Conservation (phyloP, 2,797 vertebrate species). For the Sparus aurata region DNA sequence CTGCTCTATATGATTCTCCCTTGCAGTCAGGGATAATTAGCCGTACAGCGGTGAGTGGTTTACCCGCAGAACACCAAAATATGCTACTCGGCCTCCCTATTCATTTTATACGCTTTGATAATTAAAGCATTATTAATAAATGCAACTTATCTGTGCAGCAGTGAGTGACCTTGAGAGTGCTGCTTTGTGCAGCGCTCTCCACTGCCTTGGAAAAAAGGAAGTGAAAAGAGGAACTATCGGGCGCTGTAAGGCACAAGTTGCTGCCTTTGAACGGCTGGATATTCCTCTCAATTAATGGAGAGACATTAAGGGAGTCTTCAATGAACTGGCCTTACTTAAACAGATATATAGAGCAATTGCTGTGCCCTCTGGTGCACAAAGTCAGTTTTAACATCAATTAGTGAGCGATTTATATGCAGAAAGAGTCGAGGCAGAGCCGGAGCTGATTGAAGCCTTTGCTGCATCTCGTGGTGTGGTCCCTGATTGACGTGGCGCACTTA, state of each 20-base stretch:
- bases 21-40: conserved; percentile 73
- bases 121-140: conserved; percentile 84
- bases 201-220: conserved; percentile 59
- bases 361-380: conserved; percentile 85
- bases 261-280: conserved; percentile 86
- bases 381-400: conserved; percentile 88
- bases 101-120: conserved; percentile 77
- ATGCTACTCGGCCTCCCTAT: conserved; percentile 61
- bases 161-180: conserved; percentile 82
- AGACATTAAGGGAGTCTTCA: conserved; percentile 88
- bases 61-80: conserved; percentile 63
- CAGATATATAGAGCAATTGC: conserved; percentile 89
- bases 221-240: conserved; percentile 64
- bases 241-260: conserved; percentile 79
- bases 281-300: conserved; percentile 87
- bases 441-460: conserved; percentile 71
- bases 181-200: conserved; percentile 66
- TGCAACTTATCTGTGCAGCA: conserved; percentile 75
- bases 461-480: conserved; percentile 60
- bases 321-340: conserved; percentile 88
- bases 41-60: conserved; percentile 60
- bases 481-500: conserved; percentile 81
- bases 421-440: conserved; percentile 69
- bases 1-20: conserved; percentile 41
- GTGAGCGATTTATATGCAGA: conserved; percentile 85